These are phyloP conservation scores for Melanargia galathea DNA, from an alignment of 2,888 invertebrate species.

Conservation along the genomic window DNA sequence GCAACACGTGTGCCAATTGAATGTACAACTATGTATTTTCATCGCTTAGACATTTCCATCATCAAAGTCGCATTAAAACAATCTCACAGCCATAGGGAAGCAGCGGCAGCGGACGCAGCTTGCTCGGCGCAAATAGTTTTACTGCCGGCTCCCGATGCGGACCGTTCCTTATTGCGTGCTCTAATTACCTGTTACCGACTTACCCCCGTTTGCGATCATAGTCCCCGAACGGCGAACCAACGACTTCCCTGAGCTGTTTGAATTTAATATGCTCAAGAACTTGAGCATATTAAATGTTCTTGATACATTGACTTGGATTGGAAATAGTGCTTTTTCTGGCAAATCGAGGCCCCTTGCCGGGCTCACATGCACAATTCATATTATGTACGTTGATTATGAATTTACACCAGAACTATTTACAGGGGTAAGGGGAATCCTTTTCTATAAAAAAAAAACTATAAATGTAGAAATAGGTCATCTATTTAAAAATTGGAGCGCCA, in stretches of 20 bases:
- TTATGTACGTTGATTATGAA: no score
- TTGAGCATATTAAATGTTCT: no score
- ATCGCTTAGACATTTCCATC: not conserved
- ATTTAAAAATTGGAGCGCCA: no score
- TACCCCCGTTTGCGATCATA: conserved; percentile 5
- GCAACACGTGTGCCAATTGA: not conserved
- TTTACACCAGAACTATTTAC: no score
- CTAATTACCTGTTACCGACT: conserved; percentile 24
- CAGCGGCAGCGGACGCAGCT: not conserved
- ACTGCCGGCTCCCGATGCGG: not conserved
- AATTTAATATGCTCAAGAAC: not conserved
- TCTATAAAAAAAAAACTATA: no score
- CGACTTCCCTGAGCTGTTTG: conserved; percentile 13
- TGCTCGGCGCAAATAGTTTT: conserved; percentile 20
- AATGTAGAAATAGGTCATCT: no score
- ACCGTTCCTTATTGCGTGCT: conserved; percentile 32
- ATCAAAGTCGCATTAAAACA: not conserved
- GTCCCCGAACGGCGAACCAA: not conserved
- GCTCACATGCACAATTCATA: no score
- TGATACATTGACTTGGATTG: no score
- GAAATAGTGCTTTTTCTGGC: no score
- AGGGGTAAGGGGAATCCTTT: no score
- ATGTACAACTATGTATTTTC: not conserved
- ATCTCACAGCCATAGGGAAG: conserved; percentile 12
- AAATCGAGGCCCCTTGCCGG: no score